Evolutionary conservation across 2,888 invertebrate species (phyloP), one percentile per base, ranked within the genome.

Genomic region (Hypercompe scribonia): DNA sequence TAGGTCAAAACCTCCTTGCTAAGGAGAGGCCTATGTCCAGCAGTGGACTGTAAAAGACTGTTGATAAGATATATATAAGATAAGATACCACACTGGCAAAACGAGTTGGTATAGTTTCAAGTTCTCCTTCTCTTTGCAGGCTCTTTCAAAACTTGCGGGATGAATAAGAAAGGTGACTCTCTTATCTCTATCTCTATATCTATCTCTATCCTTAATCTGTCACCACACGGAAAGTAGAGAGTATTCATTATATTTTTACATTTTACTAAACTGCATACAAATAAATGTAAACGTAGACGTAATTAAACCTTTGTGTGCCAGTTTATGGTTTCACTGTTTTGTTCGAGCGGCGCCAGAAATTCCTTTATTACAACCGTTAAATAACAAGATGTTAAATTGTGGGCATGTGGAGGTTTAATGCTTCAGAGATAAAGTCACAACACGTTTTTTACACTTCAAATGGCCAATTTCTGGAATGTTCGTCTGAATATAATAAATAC

Each of bases 231-330:
- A 50, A 50, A 50, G 24, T 50, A 50, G 21, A 50, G 11, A 54
- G 54, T 31, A 31, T 15, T 28, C 13, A 61, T 61, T 5, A 28
- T 31, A 4, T 61, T 15, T 15, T 5, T 31, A 61, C 28, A 61
- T 34, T 58, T 68, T 18, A 50, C n/a, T 3, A 34, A 54, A 28
- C 18, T 61, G 5, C 15, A 61, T 61, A 28, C 31, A 18, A 15
- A 31, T 31, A 61, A 61, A 61, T 31, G 36, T 36, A 68, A 18
- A 46, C 54, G 34, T 50, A 54, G 24, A 54, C 24, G 54, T 24
- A 50, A 83, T 79, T 69, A 76, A 76, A 70, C 80, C 80, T 80
- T 71, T 78, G 70, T 82, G 65, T 80, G 80, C 72, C 78, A 80
- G 74, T 67, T 81, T 81, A 83, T 72, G 78, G 73, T 72, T 72